phyloP scores from a whole-genome alignment of 1,140 invertebrate genomes.

The Chelonus insularis region DNA sequence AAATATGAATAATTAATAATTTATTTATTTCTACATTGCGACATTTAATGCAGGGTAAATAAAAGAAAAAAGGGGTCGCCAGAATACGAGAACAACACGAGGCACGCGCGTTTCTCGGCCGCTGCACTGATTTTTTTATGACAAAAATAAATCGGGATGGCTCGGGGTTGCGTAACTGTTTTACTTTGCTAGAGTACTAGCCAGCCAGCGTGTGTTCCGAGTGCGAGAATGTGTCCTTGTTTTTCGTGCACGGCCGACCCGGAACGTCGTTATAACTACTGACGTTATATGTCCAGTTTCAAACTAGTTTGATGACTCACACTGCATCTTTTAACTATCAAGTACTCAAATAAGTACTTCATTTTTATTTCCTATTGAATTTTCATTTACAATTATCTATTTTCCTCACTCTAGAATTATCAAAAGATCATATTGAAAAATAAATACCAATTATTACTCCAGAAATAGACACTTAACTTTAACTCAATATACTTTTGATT shows the following conservation, averaged over 20 bases:
- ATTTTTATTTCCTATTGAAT: neutral
- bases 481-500: no score
- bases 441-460: no score
- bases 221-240: constrained; percentile 28
- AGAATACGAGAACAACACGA: neutral
- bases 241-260: constrained; percentile 24
- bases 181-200: constrained; percentile 9
- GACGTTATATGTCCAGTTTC: neutral
- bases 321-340: neutral
- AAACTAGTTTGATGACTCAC: constrained; percentile 1
- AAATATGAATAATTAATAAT: neutral
- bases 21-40: neutral
- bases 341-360: neutral
- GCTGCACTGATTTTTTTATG: constrained; percentile 18
- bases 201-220: constrained; percentile 4
- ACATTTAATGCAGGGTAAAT: neutral
- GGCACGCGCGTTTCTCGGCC: neutral
- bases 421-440: no score
- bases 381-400: neutral
- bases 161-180: constrained; percentile 9
- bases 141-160: constrained; percentile 28
- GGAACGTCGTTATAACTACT: constrained; percentile 9
- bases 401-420: no score
- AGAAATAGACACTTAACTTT: no score
- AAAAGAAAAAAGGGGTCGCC: neutral